A percentile compares a stretch with the other conserved stretches of the same genome.
Conservation (phyloP, 2,888 invertebrate genomes). For the Drosophila niveifrons region DNA sequence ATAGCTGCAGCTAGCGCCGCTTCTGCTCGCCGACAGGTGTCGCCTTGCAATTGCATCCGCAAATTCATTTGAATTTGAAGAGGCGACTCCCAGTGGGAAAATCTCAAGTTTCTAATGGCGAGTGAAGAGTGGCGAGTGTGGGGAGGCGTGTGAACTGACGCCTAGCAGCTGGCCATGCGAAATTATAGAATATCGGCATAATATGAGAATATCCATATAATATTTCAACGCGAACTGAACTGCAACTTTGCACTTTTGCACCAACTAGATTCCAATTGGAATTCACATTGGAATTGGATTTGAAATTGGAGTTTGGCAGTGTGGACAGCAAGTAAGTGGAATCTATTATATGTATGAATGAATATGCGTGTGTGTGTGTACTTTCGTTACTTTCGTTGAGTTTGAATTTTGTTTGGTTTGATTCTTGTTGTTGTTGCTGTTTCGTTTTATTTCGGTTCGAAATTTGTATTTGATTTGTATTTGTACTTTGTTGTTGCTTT, state of each 20-base stretch:
- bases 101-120: slow-evolving; percentile 58
- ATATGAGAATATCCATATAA: not conserved
- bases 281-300: not conserved
- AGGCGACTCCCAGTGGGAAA: slow-evolving; percentile 51
- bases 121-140: not conserved
- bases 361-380: not conserved
- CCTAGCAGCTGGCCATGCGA: slow-evolving; percentile 29
- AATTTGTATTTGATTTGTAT: slow-evolving; percentile 12
- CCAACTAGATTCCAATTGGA: slow-evolving; percentile 1
- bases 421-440: not conserved
- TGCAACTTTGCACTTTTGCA: not conserved
- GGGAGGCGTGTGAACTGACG: slow-evolving; percentile 41
- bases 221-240: not conserved
- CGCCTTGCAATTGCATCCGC: slow-evolving; percentile 50
- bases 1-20: slow-evolving; percentile 26
- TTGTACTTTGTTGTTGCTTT: slow-evolving; percentile 30
- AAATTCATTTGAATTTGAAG: slow-evolving; percentile 42
- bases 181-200: slow-evolving; percentile 23
- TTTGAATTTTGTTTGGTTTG: not conserved
- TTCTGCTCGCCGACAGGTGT: slow-evolving; percentile 18
- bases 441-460: slow-evolving; percentile 6
- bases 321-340: slow-evolving; percentile 6
- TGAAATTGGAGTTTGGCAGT: not conserved
- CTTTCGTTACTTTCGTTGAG: slow-evolving; percentile 17
- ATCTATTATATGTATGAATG: not conserved